Evolutionary conservation across 2,888 invertebrate genomes (phyloP).

Genomic region (Fragum fragum): DNA sequence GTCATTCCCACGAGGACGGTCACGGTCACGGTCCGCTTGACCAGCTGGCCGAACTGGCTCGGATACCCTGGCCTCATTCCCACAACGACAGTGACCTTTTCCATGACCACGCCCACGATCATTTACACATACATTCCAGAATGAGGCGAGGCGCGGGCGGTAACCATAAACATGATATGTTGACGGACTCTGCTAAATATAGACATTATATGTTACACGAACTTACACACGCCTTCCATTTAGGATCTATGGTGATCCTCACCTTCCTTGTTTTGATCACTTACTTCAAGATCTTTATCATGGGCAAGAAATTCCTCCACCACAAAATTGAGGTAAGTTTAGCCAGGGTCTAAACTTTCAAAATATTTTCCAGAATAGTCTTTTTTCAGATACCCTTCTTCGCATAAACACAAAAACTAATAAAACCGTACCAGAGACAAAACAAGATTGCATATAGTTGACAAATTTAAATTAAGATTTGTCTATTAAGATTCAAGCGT

Average conservation of each 20-base stretch:
- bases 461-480: no score
- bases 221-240: slow-evolving; percentile 80
- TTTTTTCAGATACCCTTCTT: no score
- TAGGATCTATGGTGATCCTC: slow-evolving; percentile 80
- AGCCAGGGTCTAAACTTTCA: no score
- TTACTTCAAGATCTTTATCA: slow-evolving; percentile 76
- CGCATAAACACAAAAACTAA: no score
- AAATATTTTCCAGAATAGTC: no score
- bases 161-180: slow-evolving; percentile 68
- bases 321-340: slow-evolving; percentile 79
- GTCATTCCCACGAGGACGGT: slow-evolving; percentile 44
- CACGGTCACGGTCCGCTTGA: slow-evolving; percentile 46
- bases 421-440: no score
- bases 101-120: slow-evolving; percentile 41
- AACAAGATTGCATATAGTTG: no score
- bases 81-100: slow-evolving; percentile 50
- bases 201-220: slow-evolving; percentile 76
- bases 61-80: slow-evolving; percentile 32
- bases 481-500: no score
- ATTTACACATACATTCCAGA: slow-evolving; percentile 45
- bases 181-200: slow-evolving; percentile 69
- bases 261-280: slow-evolving; percentile 80
- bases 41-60: slow-evolving; percentile 40
- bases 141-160: slow-evolving; percentile 62
- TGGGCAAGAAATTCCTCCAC: slow-evolving; percentile 78